Percentiles rank a stretch among this genome's conserved stretches.
phyloP scores from a whole-genome alignment of 2,113 vertebrate genomes.

The Channa maculata region DNA sequence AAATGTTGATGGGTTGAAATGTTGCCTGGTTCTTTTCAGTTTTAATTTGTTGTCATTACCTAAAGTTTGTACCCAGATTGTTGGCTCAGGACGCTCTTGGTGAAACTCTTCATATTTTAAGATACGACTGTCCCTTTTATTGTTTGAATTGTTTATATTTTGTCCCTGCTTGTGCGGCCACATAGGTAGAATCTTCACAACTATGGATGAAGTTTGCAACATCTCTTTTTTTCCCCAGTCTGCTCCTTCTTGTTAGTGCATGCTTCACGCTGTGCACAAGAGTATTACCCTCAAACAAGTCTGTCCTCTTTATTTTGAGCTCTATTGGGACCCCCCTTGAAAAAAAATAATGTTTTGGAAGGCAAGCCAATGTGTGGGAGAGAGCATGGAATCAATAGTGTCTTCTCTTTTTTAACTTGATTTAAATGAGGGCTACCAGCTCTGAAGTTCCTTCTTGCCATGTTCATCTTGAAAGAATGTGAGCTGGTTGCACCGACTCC shows the following conservation, averaged over 20 bases:
- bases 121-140: slow-evolving; percentile 15
- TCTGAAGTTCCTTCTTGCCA: slow-evolving; percentile 82
- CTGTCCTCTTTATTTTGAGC: slow-evolving; percentile 83
- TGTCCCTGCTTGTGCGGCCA: slow-evolving; percentile 51
- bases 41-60: slow-evolving; percentile 5
- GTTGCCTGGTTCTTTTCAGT: slow-evolving; percentile 5
- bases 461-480: slow-evolving; percentile 83
- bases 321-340: slow-evolving; percentile 76
- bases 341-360: slow-evolving; percentile 81
- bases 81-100: background rate
- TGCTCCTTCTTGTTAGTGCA: slow-evolving; percentile 78
- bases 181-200: slow-evolving; percentile 65
- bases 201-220: slow-evolving; percentile 74
- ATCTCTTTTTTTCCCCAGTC: slow-evolving; percentile 47
- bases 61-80: slow-evolving; percentile 23
- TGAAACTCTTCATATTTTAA: slow-evolving; percentile 15
- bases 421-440: slow-evolving; percentile 82
- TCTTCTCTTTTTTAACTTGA: slow-evolving; percentile 81
- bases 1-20: slow-evolving; percentile 45
- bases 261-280: slow-evolving; percentile 70
- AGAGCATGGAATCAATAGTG: slow-evolving; percentile 79
- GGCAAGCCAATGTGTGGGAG: slow-evolving; percentile 74
- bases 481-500: slow-evolving; percentile 75
- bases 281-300: slow-evolving; percentile 83
- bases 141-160: slow-evolving; percentile 41